Evolutionary conservation across 2,888 invertebrate genomes (phyloP), one percentile per base, ranked within the genome.

Genomic region (Hedya salicella): DNA sequence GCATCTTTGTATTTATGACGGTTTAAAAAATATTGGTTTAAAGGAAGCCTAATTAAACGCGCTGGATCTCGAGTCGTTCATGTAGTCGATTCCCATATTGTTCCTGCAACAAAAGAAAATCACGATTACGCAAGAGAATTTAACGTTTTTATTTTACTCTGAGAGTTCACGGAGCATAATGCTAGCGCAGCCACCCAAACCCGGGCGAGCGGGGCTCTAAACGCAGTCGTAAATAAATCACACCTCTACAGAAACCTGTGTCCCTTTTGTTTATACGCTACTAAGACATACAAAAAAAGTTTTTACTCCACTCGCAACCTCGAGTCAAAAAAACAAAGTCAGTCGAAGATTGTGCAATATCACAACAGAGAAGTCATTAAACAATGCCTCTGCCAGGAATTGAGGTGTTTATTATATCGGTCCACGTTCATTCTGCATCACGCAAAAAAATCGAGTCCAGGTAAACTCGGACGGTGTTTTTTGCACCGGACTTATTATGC

Each of bases 331-430:
- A 87, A 87, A 80, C 72, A 68, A 73, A 82, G 81, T 79, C 85
- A 82, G 80, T 73, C 85, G 74, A 82, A 84, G 82, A 88, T 92
- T 92, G 91, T 91, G 91, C 91, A 92, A 92, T 83, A 91, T 91
- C 90, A 91, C 91, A 89, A 89, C 89, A 89, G 87, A 89, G 83
- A 80, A 88, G 83, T 91, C 89, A 91, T 91, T 91, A 92, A 91
- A 92, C 89, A 92, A 92, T 87, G 85, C 85, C 86, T 82, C 80
- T 88, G 91, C 91, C 84, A 80, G 82, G 91, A 89, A 89, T 90
- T 91, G 91, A 92, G 91, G 91, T 91, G 92, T 92, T 91, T 91
- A 91, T 90, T 91, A 91, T 89, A 84, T 86, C 85, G 81, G 82
- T 72, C 82, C 80, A 81, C 86, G 86, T 81, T 85, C 83, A 75